Evolutionary conservation across 2,888 invertebrate genomes (phyloP), one percentile per base, ranked within the genome.

Genomic region (Hypercompe scribonia): DNA sequence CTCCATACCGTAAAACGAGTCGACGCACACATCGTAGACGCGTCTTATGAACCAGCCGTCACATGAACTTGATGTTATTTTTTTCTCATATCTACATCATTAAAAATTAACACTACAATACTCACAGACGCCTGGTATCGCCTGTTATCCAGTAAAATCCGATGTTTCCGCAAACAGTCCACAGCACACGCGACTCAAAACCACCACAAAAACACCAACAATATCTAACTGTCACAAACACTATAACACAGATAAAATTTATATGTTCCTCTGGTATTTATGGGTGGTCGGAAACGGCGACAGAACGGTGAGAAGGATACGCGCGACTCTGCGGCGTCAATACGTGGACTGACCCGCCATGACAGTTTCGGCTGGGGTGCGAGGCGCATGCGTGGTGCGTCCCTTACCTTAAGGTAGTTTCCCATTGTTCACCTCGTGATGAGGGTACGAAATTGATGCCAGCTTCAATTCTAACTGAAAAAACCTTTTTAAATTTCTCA

Each of bases 271-370:
- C 77, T 72, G 70, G 81, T 78, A 81, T 77, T 75, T 76, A 81
- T 72, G 76, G 73, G 79, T 76, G 76, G 72, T 83, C 81, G 81
- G 72, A 74, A 77, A 70, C 68, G 68, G 39, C 69, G 68, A 61
- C 58, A 18, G 74, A 68, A 71, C 71, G 75, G 74, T 74, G 75
- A 76, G 78, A 81, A 70, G 73, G 78, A 87, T 82, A 90, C 89
- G 90, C 90, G 90, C 87, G 88, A 87, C 89, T 82, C 83, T 81
- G 71, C 86, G 90, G 90, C 92, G 94, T 95, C 95, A 84, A 95
- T 95, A 94, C 93, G 90, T 90, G 88, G 73, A 95, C 95, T 95
- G 94, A 91, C 86, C 88, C 83, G 95, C 95, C 95, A 95, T 95
- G 94, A 91, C 92, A 91, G 91, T 90, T 90, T 89, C 75, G 88